Evolutionary conservation across 2,113 vertebrate species (phyloP).

Genomic region (Colistium nudipinnis): DNA sequence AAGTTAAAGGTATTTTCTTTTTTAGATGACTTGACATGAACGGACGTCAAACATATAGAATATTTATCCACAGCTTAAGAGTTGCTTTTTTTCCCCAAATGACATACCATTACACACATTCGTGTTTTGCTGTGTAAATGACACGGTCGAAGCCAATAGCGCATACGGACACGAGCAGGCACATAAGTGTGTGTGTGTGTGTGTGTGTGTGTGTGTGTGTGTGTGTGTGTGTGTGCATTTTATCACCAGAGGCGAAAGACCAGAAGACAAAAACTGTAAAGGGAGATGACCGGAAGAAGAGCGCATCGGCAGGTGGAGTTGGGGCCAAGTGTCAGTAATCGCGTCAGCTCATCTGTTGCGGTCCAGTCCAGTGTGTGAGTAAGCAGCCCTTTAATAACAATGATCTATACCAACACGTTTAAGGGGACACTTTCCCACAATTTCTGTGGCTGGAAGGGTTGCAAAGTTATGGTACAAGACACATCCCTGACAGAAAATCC

Average conservation of each 20-base stretch:
- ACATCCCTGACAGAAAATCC: too few species aligned
- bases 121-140: constrained; percentile 7
- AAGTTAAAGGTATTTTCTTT: constrained; percentile 4
- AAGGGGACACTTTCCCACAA: too few species aligned
- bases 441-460: too few species aligned
- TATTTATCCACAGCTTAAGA: constrained; percentile 1
- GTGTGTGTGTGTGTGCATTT: neutral
- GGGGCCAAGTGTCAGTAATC: neutral
- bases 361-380: too few species aligned
- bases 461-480: too few species aligned
- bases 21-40: neutral
- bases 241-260: constrained; percentile 1
- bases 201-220: neutral
- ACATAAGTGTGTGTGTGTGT: too few species aligned
- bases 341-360: neutral
- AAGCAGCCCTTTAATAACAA: neutral
- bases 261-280: neutral
- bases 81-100: too few species aligned
- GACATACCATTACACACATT: constrained; percentile 6
- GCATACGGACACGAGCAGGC: too few species aligned
- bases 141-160: too few species aligned
- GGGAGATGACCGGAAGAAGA: neutral
- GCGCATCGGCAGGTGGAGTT: constrained; percentile 11
- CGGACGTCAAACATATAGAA: neutral
- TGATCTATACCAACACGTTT: too few species aligned